These are phyloP conservation scores for Teinopalpus imperialis DNA, from an alignment of 2,888 invertebrate species.

Conservation along the genomic window DNA sequence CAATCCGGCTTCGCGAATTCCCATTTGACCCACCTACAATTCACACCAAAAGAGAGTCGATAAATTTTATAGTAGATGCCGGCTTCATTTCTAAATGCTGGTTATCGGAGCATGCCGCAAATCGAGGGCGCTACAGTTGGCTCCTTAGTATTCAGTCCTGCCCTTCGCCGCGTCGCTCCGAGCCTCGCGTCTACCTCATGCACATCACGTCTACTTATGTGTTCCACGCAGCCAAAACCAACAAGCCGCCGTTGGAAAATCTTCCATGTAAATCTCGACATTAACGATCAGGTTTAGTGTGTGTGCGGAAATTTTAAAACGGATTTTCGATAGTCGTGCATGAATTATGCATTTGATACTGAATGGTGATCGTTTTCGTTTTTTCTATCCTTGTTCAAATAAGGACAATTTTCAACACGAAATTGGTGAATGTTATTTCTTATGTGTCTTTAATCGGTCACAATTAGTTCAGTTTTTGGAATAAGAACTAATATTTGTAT, in stretches of 20 bases:
- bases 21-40: slow-evolving; percentile 50
- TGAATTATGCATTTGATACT: slow-evolving; percentile 22
- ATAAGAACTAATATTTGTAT: no score
- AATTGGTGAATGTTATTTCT: no score
- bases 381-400: slow-evolving; percentile 8
- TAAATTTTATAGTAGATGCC: slow-evolving; percentile 71
- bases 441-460: no score
- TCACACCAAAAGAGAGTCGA: slow-evolving; percentile 68
- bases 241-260: slow-evolving; percentile 68
- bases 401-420: no score
- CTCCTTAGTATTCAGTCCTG: slow-evolving; percentile 75
- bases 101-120: slow-evolving; percentile 79
- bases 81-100: slow-evolving; percentile 79
- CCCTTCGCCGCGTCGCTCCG: slow-evolving; percentile 59
- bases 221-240: slow-evolving; percentile 64
- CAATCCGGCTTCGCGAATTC: slow-evolving; percentile 52
- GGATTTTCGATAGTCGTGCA: slow-evolving; percentile 8
- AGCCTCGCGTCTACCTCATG: slow-evolving; percentile 65
- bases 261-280: slow-evolving; percentile 78
- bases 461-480: no score
- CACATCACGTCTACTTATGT: slow-evolving; percentile 78
- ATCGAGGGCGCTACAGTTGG: slow-evolving; percentile 71
- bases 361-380: slow-evolving; percentile 3
- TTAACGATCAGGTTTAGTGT: slow-evolving; percentile 74
- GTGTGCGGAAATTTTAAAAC: slow-evolving; percentile 68